Percentiles rank a stretch among this genome's conserved stretches.
Evolutionary conservation across 1,140 invertebrate genomes (phyloP).

Genomic region (Berghia stephanieae): DNA sequence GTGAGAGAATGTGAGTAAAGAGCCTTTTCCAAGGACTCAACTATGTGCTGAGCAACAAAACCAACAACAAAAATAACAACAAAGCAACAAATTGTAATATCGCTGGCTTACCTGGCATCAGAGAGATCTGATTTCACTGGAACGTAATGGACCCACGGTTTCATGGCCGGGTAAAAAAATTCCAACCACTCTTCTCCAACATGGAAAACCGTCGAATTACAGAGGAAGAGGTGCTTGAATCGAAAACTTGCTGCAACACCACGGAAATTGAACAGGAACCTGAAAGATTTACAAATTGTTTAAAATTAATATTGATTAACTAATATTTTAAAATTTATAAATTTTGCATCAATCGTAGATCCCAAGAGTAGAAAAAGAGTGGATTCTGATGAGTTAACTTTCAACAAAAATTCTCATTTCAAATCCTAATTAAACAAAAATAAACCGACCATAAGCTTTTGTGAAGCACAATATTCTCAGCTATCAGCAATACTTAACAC

Average conservation of each 20-base stretch:
- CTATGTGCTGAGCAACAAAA: no score
- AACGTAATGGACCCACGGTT: slow-evolving; percentile 96
- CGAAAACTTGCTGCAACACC: slow-evolving; percentile 97
- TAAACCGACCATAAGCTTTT: no score
- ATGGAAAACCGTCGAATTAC: slow-evolving; percentile 93
- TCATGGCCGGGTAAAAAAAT: slow-evolving; percentile 92
- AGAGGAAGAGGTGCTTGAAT: slow-evolving; percentile 95
- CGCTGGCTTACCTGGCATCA: slow-evolving; percentile 61
- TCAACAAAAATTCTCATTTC: no score
- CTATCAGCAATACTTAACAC: no score
- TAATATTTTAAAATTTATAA: background rate
- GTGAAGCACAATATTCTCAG: no score
- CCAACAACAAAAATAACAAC: no score
- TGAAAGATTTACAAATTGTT: slow-evolving; percentile 55
- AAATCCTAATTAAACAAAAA: no score
- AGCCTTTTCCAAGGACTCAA: no score
- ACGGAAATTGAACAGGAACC: slow-evolving; percentile 93
- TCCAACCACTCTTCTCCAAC: slow-evolving; percentile 94
- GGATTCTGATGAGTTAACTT: no score
- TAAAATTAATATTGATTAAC: background rate
- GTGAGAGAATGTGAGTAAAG: no score
- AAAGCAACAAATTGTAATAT: slow-evolving; percentile 22
- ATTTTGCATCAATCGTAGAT: no score
- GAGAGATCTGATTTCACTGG: slow-evolving; percentile 74
- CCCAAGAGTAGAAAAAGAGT: no score